Evolutionary conservation across 2,888 invertebrate genomes (phyloP).

Genomic region (Tetragnatha montana): DNA sequence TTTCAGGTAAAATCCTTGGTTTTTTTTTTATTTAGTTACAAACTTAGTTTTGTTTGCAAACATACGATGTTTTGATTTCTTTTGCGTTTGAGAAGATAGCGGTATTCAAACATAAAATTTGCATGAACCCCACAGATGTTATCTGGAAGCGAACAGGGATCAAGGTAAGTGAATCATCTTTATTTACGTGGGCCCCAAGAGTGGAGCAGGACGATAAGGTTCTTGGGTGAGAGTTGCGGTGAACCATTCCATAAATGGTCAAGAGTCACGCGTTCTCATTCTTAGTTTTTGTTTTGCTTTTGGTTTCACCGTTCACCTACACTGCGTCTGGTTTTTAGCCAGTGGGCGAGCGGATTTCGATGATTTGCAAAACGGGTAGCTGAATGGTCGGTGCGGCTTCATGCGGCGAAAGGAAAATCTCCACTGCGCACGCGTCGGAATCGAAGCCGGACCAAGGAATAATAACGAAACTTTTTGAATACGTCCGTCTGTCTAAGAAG

Average conservation of each 20-base stretch:
- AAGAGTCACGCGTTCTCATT: conserved; percentile 33
- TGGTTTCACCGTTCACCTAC: conserved; percentile 45
- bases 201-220: background rate
- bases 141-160: background rate
- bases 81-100: background rate
- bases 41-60: background rate
- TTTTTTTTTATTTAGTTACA: too few species aligned
- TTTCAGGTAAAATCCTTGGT: too few species aligned
- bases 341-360: conserved; percentile 50
- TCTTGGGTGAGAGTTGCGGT: background rate
- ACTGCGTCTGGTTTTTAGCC: conserved; percentile 30
- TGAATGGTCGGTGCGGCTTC: conserved; percentile 44
- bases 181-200: conserved; percentile 17
- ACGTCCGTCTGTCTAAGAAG: too few species aligned
- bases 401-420: conserved; percentile 26
- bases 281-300: conserved; percentile 28
- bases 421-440: conserved; percentile 35
- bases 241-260: conserved; percentile 46
- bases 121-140: conserved; percentile 19
- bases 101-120: background rate
- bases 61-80: background rate
- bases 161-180: conserved; percentile 32
- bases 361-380: conserved; percentile 2
- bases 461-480: background rate
- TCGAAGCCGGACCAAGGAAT: conserved; percentile 25